Evolutionary conservation across 2,888 invertebrate species (phyloP), one percentile per base, ranked within the genome.

Genomic region (Drosophila robusta): DNA sequence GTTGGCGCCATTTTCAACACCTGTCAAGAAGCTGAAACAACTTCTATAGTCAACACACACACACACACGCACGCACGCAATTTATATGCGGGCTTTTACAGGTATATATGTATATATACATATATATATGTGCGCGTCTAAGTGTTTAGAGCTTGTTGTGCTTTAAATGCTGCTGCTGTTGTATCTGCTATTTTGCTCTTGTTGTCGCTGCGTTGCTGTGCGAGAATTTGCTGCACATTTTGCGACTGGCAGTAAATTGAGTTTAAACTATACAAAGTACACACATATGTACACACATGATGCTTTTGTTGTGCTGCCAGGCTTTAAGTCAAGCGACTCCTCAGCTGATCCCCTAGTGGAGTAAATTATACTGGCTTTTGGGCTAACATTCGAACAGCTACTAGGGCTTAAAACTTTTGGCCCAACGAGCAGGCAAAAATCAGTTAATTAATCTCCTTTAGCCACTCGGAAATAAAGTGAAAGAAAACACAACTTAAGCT

Each of bases 1-100:
- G 69, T 72, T 67, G 71, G 71, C 71, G 85, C 69, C 77, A 74
- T 77, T 80, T 75, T 80, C 62, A 86, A 76, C 85, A 85, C 88
- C 86, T 88, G 88, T 74, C 80, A 82, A 67, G 69, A 42, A 76
- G 68, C 74, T 69, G 60, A 60, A 55, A 46, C 62, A 74, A 72
- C 58, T 68, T 67, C 65, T 22, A 39, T 51, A 44, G 24, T 14
- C 46, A 51, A 55, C 18, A 29, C 42, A 41, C 16, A 49, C 41
- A 24, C 18, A 42, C 39, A 49, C 41, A 24, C 18, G 39, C 39
- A 52, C 60, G 52, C 52, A 49, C 58, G 49, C 24, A 32, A 29
- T 16, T 47, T 29, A 36, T n/a, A 49, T 42, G 50, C 47, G 39
- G 34, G 26, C 41, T 0, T 12, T 12, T 34, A 12, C 4, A 5